These are phyloP conservation scores for Leptogaster cylindrica DNA, from an alignment of 2,888 invertebrate species.

Conservation along the genomic window DNA sequence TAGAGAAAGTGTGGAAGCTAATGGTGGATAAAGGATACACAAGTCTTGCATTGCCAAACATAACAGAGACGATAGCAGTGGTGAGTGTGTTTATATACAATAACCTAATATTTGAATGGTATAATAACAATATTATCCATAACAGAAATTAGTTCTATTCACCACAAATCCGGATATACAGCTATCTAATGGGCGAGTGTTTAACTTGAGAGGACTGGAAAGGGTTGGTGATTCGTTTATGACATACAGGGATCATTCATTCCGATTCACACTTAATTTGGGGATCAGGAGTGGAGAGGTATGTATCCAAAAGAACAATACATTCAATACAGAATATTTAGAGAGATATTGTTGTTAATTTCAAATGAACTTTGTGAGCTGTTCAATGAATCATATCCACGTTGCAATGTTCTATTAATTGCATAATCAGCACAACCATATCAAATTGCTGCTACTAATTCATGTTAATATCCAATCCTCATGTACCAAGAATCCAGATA, in stretches of 20 bases:
- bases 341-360: background rate
- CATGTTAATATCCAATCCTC: background rate
- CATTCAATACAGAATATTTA: background rate
- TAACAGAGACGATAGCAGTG: constrained; percentile 57
- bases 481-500: background rate
- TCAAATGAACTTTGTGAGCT: background rate
- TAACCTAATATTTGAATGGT: too few species aligned
- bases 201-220: constrained; percentile 56
- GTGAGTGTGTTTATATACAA: too few species aligned
- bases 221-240: constrained; percentile 57
- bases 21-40: constrained; percentile 56
- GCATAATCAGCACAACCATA: background rate
- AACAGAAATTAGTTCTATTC: constrained; percentile 50
- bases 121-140: too few species aligned
- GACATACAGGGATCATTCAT: constrained; percentile 59
- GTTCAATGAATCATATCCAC: background rate
- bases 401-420: background rate
- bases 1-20: constrained; percentile 56
- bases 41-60: constrained; percentile 56
- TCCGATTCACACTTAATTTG: constrained; percentile 56
- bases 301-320: constrained; percentile 42
- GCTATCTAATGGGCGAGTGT: constrained; percentile 57
- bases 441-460: background rate
- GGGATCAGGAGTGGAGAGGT: constrained; percentile 57
- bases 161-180: constrained; percentile 57